A percentile compares a stretch with the other conserved stretches of the same genome.
Conservation (phyloP, 2,888 invertebrate genomes). For the Leptopilina myrica region DNA sequence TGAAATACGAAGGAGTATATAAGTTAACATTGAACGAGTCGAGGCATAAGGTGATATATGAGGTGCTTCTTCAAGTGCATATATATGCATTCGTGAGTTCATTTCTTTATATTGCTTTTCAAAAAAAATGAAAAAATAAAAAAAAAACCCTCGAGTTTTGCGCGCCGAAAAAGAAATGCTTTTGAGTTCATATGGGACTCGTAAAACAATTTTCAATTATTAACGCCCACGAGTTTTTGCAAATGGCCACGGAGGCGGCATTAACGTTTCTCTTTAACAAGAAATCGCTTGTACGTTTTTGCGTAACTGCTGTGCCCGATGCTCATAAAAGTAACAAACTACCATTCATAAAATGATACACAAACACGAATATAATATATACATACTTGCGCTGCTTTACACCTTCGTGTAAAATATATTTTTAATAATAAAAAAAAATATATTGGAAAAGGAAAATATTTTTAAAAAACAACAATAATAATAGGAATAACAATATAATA, state of each 20-base stretch:
- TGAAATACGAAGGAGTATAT: neutral
- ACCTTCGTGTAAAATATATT: neutral
- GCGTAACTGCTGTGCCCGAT: slow-evolving; percentile 31
- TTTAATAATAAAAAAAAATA: neutral
- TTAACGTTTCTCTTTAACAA: slow-evolving; percentile 52
- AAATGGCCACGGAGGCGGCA: slow-evolving; percentile 47
- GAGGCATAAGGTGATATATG: slow-evolving; percentile 17
- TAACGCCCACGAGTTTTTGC: slow-evolving; percentile 55
- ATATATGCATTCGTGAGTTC: neutral
- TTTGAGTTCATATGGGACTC: slow-evolving; percentile 47
- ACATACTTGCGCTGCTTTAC: neutral
- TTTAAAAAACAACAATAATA: too few species aligned
- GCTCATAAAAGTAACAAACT: slow-evolving; percentile 38
- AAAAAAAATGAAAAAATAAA: too few species aligned
- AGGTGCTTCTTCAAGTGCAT: slow-evolving; percentile 23
- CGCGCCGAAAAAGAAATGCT: slow-evolving; percentile 53
- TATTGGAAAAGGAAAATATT: too few species aligned
- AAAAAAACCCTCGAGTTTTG: neutral
- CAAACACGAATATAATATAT: neutral
- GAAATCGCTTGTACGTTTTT: slow-evolving; percentile 44
- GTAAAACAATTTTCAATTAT: slow-evolving; percentile 55
- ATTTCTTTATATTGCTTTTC: slow-evolving; percentile 19
- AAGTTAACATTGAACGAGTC: slow-evolving; percentile 1
- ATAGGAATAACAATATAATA: too few species aligned
- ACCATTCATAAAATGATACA: slow-evolving; percentile 35